Evolutionary conservation across 2,888 invertebrate species (phyloP).

Genomic region (Protonemura montana): DNA sequence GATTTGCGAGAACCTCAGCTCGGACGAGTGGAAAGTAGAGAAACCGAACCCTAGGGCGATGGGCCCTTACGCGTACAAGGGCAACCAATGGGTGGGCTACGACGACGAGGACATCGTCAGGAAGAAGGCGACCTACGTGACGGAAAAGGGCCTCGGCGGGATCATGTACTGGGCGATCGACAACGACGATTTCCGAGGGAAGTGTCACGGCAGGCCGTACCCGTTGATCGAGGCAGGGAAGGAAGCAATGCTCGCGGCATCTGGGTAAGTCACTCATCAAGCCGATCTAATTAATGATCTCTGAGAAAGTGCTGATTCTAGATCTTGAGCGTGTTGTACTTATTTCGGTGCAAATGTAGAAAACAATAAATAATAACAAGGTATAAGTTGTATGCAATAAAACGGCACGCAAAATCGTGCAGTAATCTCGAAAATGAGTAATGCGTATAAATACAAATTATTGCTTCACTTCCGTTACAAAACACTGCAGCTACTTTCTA

Average conservation of each 20-base stretch:
- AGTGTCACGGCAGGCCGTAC: constrained; percentile 84
- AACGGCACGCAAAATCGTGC: neutral
- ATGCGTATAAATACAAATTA: neutral
- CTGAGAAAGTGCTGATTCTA: neutral
- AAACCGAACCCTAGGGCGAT: constrained; percentile 82
- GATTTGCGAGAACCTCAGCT: constrained; percentile 85
- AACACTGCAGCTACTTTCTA: constrained; percentile 5
- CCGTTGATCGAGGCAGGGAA: constrained; percentile 92
- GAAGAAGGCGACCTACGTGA: constrained; percentile 85
- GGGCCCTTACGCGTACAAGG: constrained; percentile 89
- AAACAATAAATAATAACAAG: neutral
- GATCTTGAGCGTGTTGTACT: neutral
- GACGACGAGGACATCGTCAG: constrained; percentile 85
- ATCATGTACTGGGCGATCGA: constrained; percentile 95
- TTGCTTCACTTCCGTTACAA: neutral
- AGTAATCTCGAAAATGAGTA: neutral
- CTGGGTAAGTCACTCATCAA: constrained; percentile 63
- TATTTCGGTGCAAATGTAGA: neutral
- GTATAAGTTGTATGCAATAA: neutral
- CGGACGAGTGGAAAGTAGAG: constrained; percentile 81
- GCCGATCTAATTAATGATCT: constrained; percentile 15
- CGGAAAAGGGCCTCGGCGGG: constrained; percentile 84
- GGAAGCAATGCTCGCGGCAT: constrained; percentile 73
- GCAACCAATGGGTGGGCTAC: constrained; percentile 93
- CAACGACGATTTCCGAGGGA: constrained; percentile 94